These are phyloP conservation scores for Pocillopora verrucosa DNA, from an alignment of 64 coral and sea anemone species.

Conservation along the genomic window DNA sequence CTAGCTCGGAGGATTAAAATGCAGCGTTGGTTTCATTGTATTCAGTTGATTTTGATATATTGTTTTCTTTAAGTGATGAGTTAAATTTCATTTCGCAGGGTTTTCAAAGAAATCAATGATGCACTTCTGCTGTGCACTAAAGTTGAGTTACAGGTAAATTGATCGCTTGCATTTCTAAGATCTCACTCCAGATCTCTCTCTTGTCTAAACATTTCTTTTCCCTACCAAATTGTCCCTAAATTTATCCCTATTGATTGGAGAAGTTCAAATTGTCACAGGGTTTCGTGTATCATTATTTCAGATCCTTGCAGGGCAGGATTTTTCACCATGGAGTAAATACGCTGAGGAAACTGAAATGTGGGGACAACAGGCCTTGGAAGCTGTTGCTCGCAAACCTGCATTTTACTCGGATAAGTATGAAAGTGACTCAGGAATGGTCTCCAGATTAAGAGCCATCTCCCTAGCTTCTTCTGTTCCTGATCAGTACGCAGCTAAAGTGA, in stretches of 20 bases:
- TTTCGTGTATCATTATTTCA: not conserved
- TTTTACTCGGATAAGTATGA: constrained; percentile 30
- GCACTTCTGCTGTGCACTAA: constrained; percentile 24
- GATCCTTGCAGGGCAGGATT: constrained; percentile 64
- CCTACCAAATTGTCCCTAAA: too few relatives aligned
- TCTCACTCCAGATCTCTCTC: too few relatives aligned
- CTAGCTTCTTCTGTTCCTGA: constrained; percentile 20
- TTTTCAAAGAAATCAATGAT: constrained; percentile 60
- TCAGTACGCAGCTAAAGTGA: constrained; percentile 11
- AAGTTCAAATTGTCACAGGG: too few relatives aligned
- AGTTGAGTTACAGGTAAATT: constrained; percentile 24
- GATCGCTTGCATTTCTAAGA: too few relatives aligned
- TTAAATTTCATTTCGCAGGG: not conserved
- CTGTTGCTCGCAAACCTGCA: constrained; percentile 33
- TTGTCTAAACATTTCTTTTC: not conserved
- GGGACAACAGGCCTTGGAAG: constrained; percentile 75
- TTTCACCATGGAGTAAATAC: constrained; percentile 94
- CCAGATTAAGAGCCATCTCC: constrained; percentile 47
- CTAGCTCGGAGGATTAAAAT: not conserved
- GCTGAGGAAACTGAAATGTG: constrained; percentile 90
- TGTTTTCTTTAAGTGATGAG: not conserved
- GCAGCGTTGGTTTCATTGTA: not conserved
- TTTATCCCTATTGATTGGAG: too few relatives aligned
- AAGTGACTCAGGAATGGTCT: constrained; percentile 9
- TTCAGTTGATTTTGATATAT: not conserved